A percentile compares a stretch with the other conserved stretches of the same genome.
phyloP scores from a whole-genome alignment of 2,888 invertebrate species.

The Parascotia fuliginaria region DNA sequence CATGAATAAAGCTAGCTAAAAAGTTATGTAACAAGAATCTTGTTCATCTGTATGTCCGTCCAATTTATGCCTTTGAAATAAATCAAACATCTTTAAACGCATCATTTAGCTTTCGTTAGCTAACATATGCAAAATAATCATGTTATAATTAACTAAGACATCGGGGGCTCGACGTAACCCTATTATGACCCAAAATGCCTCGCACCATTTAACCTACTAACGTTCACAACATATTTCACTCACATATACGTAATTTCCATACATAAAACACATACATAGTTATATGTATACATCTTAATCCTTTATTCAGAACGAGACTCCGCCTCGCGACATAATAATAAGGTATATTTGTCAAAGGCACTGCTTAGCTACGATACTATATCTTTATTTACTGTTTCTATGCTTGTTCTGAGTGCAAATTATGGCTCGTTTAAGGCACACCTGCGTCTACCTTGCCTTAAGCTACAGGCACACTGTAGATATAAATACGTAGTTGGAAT shows the following conservation, averaged over 20 bases:
- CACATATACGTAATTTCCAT: conserved; percentile 22
- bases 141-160: not conserved
- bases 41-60: too few relatives aligned
- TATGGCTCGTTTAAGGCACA: conserved; percentile 64
- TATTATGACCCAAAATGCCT: conserved; percentile 1
- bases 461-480: conserved; percentile 4
- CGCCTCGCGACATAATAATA: conserved; percentile 64
- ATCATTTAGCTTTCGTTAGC: too few relatives aligned
- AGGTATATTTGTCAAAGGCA: conserved; percentile 74
- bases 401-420: conserved; percentile 62
- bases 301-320: conserved; percentile 37
- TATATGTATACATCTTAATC: conserved; percentile 18
- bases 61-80: too few relatives aligned
- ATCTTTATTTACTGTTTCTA: conserved; percentile 65
- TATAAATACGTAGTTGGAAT: conserved; percentile 15
- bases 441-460: conserved; percentile 56
- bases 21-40: too few relatives aligned
- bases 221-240: conserved; percentile 6
- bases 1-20: too few relatives aligned
- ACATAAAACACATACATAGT: conserved; percentile 12
- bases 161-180: not conserved
- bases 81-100: too few relatives aligned
- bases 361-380: conserved; percentile 56
- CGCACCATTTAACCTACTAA: conserved; percentile 7
- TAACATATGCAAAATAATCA: not conserved